These are phyloP conservation scores for Alectura lathami DNA, from an alignment of 2,113 vertebrate genomes.

Conservation along the genomic window DNA sequence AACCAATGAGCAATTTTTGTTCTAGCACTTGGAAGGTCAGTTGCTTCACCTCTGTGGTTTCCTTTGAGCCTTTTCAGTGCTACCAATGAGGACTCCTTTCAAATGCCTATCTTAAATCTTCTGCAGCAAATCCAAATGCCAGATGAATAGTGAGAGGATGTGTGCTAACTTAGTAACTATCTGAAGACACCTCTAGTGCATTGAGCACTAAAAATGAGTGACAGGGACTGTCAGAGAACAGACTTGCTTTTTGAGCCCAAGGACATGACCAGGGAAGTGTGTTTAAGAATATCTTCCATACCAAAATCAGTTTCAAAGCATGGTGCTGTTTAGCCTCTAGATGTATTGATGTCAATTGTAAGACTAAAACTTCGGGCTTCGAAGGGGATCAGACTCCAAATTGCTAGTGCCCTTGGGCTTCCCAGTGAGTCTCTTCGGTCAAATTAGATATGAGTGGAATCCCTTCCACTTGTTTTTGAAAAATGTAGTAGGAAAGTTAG, in stretches of 20 bases:
- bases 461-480: not conserved
- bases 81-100: not conserved
- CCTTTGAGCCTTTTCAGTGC: not conserved
- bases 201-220: not conserved
- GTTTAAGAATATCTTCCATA: conserved; percentile 17
- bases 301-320: conserved; percentile 2
- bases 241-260: not conserved
- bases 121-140: not conserved
- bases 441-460: not conserved
- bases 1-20: not conserved
- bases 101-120: not conserved
- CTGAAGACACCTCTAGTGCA: not conserved
- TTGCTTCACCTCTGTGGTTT: not conserved
- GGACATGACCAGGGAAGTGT: not conserved
- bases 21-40: not conserved
- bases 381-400: not conserved
- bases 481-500: not conserved
- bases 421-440: not conserved
- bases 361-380: not conserved
- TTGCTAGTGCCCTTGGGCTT: not conserved
- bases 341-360: not conserved
- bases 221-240: not conserved
- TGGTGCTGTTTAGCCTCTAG: not conserved
- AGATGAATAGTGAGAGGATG: not conserved
- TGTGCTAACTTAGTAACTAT: not conserved